phyloP scores from a whole-genome alignment of 1,140 invertebrate genomes.

The Amphibalanus amphitrite region DNA sequence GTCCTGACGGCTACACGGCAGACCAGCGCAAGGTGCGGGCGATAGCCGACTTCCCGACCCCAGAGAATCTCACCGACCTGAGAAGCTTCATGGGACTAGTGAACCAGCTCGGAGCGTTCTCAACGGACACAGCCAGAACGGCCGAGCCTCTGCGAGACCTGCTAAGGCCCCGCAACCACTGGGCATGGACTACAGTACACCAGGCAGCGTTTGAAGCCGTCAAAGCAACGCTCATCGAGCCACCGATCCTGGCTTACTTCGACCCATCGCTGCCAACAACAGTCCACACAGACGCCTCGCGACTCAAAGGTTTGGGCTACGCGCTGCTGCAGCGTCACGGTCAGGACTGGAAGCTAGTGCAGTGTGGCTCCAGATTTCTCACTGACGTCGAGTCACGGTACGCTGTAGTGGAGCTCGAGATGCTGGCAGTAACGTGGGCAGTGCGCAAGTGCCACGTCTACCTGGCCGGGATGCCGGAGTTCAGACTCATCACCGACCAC shows the following conservation, averaged over 20 bases:
- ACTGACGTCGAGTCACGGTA: neutral
- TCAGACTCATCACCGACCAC: no score
- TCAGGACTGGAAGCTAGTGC: neutral
- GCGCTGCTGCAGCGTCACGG: neutral
- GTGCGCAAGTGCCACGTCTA: neutral
- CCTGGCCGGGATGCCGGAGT: no score
- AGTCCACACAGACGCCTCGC: neutral
- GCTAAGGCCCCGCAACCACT: neutral
- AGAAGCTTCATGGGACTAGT: conserved; percentile 6
- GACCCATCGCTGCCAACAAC: neutral
- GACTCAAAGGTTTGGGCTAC: neutral
- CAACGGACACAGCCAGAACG: neutral
- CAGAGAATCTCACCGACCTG: conserved; percentile 5
- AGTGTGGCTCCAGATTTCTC: neutral
- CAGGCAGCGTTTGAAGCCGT: neutral
- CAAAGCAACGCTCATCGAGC: neutral
- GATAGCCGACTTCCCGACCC: conserved; percentile 7
- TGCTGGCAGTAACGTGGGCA: neutral
- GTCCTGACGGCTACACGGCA: neutral
- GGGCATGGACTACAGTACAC: neutral
- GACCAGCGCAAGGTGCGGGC: neutral
- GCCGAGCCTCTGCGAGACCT: neutral
- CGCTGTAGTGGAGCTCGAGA: neutral
- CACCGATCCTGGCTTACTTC: neutral
- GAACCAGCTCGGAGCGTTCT: conserved; percentile 6